These are phyloP conservation scores for Odobenus rosmarus DNA, from an alignment of 2,113 vertebrate genomes.

Conservation along the genomic window DNA sequence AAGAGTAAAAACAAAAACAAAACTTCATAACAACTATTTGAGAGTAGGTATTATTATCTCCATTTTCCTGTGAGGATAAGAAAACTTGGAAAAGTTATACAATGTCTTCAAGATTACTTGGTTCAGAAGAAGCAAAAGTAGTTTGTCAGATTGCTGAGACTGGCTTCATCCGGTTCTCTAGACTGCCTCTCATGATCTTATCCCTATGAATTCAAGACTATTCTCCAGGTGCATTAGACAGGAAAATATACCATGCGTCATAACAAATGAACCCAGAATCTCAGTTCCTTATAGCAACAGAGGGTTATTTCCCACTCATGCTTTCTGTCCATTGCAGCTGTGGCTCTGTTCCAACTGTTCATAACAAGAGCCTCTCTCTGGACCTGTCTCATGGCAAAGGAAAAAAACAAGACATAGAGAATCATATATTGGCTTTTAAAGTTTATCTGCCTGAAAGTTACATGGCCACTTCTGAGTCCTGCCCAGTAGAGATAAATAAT, in stretches of 20 bases:
- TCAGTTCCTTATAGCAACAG: neutral
- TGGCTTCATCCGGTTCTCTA: neutral
- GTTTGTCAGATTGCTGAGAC: neutral
- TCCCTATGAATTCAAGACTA: neutral
- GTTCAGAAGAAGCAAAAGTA: neutral
- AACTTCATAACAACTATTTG: neutral
- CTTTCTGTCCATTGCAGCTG: neutral
- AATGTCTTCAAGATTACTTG: neutral
- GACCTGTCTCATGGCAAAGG: neutral
- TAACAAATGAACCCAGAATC: neutral
- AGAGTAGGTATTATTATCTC: neutral
- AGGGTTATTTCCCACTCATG: neutral
- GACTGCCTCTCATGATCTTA: neutral
- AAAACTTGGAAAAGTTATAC: neutral
- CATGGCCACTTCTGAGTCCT: neutral
- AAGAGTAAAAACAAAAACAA: neutral
- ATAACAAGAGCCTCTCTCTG: neutral
- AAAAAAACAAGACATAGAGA: neutral
- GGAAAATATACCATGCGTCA: neutral
- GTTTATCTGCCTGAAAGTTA: neutral
- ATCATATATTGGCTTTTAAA: neutral
- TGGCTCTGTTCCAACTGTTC: neutral
- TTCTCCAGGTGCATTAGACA: neutral
- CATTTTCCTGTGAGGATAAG: neutral
- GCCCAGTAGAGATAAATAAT: neutral